Percentiles rank a stretch among this genome's conserved stretches.
phyloP scores from a whole-genome alignment of 2,888 invertebrate genomes.

The Ditylenchus weischeri region DNA sequence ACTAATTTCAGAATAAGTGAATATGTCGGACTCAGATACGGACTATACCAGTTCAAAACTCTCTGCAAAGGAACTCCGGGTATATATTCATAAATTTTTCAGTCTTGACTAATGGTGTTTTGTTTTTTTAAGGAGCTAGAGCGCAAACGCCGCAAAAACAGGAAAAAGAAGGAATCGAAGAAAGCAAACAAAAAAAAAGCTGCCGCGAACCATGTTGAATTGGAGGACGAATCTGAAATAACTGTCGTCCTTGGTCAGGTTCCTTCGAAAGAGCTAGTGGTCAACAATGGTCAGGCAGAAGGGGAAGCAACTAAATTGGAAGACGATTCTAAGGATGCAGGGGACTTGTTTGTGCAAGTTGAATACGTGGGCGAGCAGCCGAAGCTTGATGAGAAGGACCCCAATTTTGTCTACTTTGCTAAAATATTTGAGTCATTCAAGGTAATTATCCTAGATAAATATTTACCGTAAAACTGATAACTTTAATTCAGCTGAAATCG shows the following conservation, averaged over 20 bases:
- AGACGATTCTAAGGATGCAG: constrained; percentile 1
- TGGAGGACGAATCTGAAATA: constrained; percentile 17
- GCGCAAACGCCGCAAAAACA: constrained; percentile 45
- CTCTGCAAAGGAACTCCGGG: constrained; percentile 25
- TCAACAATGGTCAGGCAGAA: not conserved
- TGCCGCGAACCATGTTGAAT: constrained; percentile 12
- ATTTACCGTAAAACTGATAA: not conserved
- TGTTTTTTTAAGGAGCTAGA: constrained; percentile 41
- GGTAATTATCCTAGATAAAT: constrained; percentile 21
- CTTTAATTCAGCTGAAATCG: constrained; percentile 31
- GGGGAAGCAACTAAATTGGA: constrained; percentile 13
- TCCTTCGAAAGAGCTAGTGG: not conserved
- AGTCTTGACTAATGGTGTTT: not conserved
- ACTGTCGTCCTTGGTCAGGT: constrained; percentile 7
- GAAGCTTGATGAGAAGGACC: constrained; percentile 44
- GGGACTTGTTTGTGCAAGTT: constrained; percentile 39
- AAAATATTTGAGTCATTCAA: constrained; percentile 50
- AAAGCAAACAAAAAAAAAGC: constrained; percentile 36
- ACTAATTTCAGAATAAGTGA: not conserved
- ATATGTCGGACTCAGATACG: constrained; percentile 18
- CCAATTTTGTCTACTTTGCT: constrained; percentile 46
- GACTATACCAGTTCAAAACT: constrained; percentile 7
- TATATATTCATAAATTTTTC: constrained; percentile 1
- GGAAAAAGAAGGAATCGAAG: constrained; percentile 56
- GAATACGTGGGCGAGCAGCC: constrained; percentile 53